These are phyloP conservation scores for Druon quercuslanigerum DNA, from an alignment of 1,140 invertebrate genomes.

Conservation along the genomic window DNA sequence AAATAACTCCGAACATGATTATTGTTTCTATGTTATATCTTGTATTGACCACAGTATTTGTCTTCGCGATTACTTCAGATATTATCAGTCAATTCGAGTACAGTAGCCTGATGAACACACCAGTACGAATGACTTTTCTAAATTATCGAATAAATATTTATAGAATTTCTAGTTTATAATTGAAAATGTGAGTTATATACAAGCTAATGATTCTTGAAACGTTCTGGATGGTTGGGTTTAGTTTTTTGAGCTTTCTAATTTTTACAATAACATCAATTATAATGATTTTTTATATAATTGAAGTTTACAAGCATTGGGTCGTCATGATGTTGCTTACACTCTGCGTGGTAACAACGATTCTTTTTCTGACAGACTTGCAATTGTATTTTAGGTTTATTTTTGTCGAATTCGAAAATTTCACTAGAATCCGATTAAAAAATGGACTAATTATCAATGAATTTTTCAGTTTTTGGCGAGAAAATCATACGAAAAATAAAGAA, in stretches of 20 bases:
- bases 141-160: slow-evolving; percentile 1
- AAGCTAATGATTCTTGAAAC: too few relatives aligned
- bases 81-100: slow-evolving; percentile 59
- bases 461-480: slow-evolving; percentile 16
- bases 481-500: not conserved
- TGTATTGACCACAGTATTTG: slow-evolving; percentile 52
- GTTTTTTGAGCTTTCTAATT: slow-evolving; percentile 60
- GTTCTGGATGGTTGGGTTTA: slow-evolving; percentile 61
- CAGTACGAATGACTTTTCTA: slow-evolving; percentile 52
- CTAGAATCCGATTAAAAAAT: not conserved
- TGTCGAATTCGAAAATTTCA: not conserved
- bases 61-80: slow-evolving; percentile 59
- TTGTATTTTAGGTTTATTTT: slow-evolving; percentile 58
- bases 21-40: slow-evolving; percentile 56
- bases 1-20: slow-evolving; percentile 32
- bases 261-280: slow-evolving; percentile 56
- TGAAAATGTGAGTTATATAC: not conserved
- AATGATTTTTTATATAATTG: slow-evolving; percentile 49
- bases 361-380: slow-evolving; percentile 60
- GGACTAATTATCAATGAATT: not conserved
- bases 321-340: slow-evolving; percentile 44
- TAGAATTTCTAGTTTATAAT: slow-evolving; percentile 20
- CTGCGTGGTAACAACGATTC: slow-evolving; percentile 53
- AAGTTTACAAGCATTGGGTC: slow-evolving; percentile 41
- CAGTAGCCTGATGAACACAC: slow-evolving; percentile 43